These are phyloP conservation scores for Bolinopsis microptera DNA, from an alignment of 37 sponge, comb jelly and placozoan species.

Conservation along the genomic window DNA sequence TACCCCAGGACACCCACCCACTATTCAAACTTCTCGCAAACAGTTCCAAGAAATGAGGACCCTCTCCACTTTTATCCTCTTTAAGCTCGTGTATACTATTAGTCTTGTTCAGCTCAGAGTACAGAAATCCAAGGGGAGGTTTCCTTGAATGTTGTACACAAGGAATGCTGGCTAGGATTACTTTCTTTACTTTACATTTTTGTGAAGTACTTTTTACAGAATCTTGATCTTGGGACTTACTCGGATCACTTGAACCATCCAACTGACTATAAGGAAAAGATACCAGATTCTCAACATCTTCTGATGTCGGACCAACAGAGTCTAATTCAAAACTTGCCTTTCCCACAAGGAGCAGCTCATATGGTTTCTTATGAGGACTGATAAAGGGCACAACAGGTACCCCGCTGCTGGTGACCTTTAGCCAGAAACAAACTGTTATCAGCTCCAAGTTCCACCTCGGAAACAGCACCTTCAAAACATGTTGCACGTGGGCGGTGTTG, in stretches of 20 bases:
- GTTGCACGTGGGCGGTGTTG: neutral
- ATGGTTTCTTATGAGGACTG: constrained; percentile 60
- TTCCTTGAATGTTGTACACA: constrained; percentile 52
- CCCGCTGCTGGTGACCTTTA: constrained; percentile 20
- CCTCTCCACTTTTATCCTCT: neutral
- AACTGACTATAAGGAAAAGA: neutral
- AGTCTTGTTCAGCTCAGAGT: neutral
- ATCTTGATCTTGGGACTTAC: too few species aligned
- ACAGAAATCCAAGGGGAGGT: neutral
- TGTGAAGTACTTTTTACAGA: too few species aligned
- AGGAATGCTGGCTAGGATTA: constrained; percentile 28
- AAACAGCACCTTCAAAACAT: constrained; percentile 1
- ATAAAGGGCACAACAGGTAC: constrained; percentile 31
- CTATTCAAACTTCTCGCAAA: constrained; percentile 22
- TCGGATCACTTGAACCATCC: neutral
- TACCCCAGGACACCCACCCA: constrained; percentile 55
- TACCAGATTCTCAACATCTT: neutral
- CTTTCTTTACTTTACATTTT: neutral
- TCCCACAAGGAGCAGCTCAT: constrained; percentile 24
- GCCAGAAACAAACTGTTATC: constrained; percentile 24
- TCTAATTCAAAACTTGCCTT: neutral
- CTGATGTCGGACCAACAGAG: neutral
- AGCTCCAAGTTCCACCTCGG: neutral
- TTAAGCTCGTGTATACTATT: too few species aligned
- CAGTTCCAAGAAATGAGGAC: neutral